Evolutionary conservation across 64 coral and sea anemone species (phyloP), one percentile per base, ranked within the genome.

Genomic region (Anthopleura sola): DNA sequence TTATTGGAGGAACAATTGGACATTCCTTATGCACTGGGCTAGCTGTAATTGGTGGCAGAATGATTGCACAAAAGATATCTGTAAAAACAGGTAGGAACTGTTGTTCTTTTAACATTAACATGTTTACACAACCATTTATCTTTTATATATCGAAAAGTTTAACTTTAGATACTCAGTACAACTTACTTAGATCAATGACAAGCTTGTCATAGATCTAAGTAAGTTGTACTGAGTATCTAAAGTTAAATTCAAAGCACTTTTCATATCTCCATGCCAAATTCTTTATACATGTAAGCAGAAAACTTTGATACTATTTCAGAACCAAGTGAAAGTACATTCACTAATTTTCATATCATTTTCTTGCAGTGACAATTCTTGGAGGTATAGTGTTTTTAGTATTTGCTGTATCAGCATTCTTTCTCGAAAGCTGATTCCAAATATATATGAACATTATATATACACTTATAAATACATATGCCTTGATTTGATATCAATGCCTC

Each of bases 21-120:
- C 96, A 98, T 76, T 86, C 83, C 44, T 75, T 98, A 21, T 98
- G 96, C 55, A 98, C 96, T 80, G 96, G 96, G 0, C 84, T 98
- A n/a, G 96, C 96, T 49, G 96, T 98, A 37, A 78, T 98, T 75
- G 96, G 96, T 47, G 96, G 96, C 36, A 98, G 96, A 91, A 85
- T 98, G 36, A 94, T 98, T 89, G 96, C 96, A 56, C 96, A 98
- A 58, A 94, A 89, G 86, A 98, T 98, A 87, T 98, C 96, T 90
- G 96, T 98, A n/a, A 92, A 89, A 86, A 92, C 96, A 92, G 96
- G 96, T 98, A 89, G 85, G 53, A 33, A 17, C 44, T 44, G 40
- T 44, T 6, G 40, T 44, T 44, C 4, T 44, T 44, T 44, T 44
- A 44, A 21, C 68, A 71, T 34, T 71, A 71, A 1, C 40, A 44